These are phyloP conservation scores for Philopedon plagiatum DNA, from an alignment of 2,888 invertebrate genomes.

Conservation along the genomic window DNA sequence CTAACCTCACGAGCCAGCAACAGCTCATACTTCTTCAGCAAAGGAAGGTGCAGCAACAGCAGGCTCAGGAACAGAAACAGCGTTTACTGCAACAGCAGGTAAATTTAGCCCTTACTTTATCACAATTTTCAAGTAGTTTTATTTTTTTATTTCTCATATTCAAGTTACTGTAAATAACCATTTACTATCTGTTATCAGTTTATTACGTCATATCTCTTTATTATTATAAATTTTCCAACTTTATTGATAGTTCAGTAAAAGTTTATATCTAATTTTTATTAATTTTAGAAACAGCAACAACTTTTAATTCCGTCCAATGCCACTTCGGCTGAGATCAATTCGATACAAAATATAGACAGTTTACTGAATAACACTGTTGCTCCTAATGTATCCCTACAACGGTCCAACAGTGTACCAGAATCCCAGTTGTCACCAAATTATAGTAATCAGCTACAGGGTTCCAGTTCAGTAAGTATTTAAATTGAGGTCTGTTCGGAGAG, in stretches of 20 bases:
- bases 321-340: constrained; percentile 70
- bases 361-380: constrained; percentile 88
- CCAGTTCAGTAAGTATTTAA: constrained; percentile 52
- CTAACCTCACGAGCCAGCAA: constrained; percentile 58
- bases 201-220: too few species aligned
- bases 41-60: constrained; percentile 69
- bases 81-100: constrained; percentile 57
- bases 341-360: constrained; percentile 83
- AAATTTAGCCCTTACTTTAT: not conserved
- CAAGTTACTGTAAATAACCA: too few species aligned
- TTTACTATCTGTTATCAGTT: too few species aligned
- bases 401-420: constrained; percentile 74
- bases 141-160: too few species aligned
- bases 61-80: constrained; percentile 59
- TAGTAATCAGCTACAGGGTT: constrained; percentile 64
- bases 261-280: not conserved
- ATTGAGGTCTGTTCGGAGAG: too few species aligned
- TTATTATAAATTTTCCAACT: too few species aligned
- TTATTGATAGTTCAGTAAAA: not conserved
- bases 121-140: too few species aligned
- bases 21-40: constrained; percentile 63
- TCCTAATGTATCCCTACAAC: constrained; percentile 90
- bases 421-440: constrained; percentile 75
- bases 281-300: constrained; percentile 78
- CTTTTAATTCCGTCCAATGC: constrained; percentile 85